Conservation (phyloP, 1,140 invertebrate species). For the Dreissena polymorpha region DNA sequence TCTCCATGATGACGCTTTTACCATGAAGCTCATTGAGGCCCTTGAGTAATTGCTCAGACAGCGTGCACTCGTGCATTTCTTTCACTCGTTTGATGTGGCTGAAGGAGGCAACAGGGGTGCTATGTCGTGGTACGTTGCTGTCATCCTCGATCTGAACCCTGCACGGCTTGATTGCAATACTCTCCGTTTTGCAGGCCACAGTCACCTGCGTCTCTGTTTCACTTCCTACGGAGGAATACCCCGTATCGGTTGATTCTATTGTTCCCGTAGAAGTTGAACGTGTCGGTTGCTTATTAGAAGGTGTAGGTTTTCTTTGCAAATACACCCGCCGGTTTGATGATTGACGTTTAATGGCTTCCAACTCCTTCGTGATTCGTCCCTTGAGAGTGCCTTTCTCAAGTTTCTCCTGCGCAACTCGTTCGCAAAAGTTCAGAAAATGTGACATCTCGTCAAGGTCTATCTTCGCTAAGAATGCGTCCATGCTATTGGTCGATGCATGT, state of each 20-base stretch:
- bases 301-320: conserved; percentile 12
- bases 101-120: conserved; percentile 8
- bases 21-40: conserved; percentile 12
- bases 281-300: background rate
- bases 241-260: conserved; percentile 36
- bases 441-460: conserved; percentile 34
- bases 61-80: background rate
- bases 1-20: conserved; percentile 33
- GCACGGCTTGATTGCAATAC: too few species aligned
- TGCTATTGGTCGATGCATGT: conserved; percentile 34
- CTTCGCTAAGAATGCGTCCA: conserved; percentile 47
- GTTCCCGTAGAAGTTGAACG: conserved; percentile 24
- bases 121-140: conserved; percentile 12
- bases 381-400: background rate
- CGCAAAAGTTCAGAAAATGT: conserved; percentile 32
- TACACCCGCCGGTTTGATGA: too few species aligned
- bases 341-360: too few species aligned
- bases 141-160: too few species aligned
- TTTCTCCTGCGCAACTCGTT: conserved; percentile 29
- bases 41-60: background rate
- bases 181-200: background rate
- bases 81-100: background rate
- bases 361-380: background rate
- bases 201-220: background rate
- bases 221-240: conserved; percentile 26